phyloP scores from a whole-genome alignment of 2,888 invertebrate genomes.

The Cancer borealis region DNA sequence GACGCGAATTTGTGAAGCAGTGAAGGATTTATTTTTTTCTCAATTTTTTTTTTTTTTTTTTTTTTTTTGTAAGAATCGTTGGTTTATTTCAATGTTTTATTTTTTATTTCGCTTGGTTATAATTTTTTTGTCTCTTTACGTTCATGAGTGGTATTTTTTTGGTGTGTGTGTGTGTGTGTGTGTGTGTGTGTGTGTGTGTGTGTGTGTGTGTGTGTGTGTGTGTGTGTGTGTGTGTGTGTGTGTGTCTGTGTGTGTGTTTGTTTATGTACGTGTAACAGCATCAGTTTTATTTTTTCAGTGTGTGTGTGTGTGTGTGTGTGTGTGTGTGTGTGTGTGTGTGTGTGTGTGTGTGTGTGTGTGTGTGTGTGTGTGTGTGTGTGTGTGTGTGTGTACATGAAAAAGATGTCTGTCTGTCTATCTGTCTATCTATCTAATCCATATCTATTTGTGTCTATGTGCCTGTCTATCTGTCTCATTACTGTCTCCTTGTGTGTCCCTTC shows the following conservation, averaged over 20 bases:
- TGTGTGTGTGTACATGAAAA: neutral
- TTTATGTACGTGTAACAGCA: no score
- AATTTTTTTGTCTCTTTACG: neutral
- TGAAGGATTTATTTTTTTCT: neutral
- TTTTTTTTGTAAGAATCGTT: no score
- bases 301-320: neutral
- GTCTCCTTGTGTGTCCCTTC: neutral
- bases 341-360: no score
- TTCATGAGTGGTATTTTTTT: no score
- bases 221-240: no score
- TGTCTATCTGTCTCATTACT: neutral
- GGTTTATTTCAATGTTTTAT: neutral
- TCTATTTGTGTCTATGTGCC: neutral
- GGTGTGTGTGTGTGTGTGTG: neutral
- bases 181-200: slow-evolving; percentile 12
- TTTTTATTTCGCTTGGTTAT: neutral
- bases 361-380: neutral
- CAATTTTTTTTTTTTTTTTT: neutral
- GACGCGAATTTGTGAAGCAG: neutral
- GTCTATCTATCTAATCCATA: neutral
- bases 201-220: neutral
- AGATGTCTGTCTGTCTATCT: neutral
- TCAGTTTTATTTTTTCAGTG: neutral
- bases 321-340: neutral
- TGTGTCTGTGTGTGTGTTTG: neutral